phyloP scores from a whole-genome alignment of 53 echinoderm and acorn worm genomes.

The Zoroaster sp. region DNA sequence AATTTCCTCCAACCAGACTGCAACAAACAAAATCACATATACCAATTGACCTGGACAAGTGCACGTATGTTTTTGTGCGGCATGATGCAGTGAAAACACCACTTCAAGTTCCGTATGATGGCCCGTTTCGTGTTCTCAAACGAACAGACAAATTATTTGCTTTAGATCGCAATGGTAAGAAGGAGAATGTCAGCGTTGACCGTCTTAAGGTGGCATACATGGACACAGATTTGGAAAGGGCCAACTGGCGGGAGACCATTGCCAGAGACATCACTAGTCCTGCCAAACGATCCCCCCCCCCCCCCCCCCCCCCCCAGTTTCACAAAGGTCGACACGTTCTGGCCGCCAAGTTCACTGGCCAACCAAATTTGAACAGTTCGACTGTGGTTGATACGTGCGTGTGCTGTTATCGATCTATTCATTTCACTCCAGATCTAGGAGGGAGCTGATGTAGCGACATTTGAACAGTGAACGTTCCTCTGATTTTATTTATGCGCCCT shows the following conservation, averaged over 20 bases:
- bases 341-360: background rate
- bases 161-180: background rate
- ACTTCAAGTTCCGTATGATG: constrained; percentile 38
- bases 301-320: background rate
- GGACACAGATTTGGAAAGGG: no score
- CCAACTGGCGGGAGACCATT: background rate
- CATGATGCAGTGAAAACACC: constrained; percentile 41
- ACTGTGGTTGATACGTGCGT: background rate
- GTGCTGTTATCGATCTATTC: background rate
- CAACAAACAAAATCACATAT: no score
- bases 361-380: background rate
- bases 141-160: constrained; percentile 17
- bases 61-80: constrained; percentile 43
- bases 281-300: background rate
- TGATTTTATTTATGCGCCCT: no score
- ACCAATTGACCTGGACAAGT: constrained; percentile 3
- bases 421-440: no score
- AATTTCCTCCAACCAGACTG: no score
- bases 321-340: background rate
- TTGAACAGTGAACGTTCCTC: no score
- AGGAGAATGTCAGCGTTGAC: constrained; percentile 39
- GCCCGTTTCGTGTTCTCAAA: constrained; percentile 27
- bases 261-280: background rate
- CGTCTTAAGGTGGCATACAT: constrained; percentile 43
- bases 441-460: background rate